These are phyloP conservation scores for Zaprionus gabonicus DNA, from an alignment of 1,140 invertebrate species.

Conservation along the genomic window DNA sequence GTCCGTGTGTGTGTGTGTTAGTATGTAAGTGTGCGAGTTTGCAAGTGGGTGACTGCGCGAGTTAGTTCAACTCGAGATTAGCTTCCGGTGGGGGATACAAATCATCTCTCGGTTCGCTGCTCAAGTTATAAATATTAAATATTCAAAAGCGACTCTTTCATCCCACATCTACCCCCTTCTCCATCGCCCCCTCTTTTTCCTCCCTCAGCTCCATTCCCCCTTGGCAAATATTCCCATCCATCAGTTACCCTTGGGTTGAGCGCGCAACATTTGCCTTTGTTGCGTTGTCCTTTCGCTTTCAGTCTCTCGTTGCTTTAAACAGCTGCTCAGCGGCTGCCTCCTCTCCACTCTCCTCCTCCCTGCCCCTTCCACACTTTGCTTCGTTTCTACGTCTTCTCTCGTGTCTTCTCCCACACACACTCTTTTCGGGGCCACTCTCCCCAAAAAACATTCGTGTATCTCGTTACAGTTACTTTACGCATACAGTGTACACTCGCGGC, in stretches of 20 bases:
- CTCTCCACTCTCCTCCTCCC: neutral
- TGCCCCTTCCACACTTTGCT: neutral
- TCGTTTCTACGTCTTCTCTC: neutral
- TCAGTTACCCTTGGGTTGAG: constrained; percentile 24
- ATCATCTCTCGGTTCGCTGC: constrained; percentile 79
- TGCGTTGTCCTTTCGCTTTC: constrained; percentile 70
- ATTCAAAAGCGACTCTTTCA: constrained; percentile 71
- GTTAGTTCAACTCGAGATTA: constrained; percentile 79
- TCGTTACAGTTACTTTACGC: constrained; percentile 78
- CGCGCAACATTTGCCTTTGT: constrained; percentile 52
- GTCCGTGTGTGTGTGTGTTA: constrained; percentile 4
- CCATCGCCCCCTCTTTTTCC: neutral
- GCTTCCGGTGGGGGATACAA: constrained; percentile 80
- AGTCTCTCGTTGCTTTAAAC: constrained; percentile 66
- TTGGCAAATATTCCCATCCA: constrained; percentile 22
- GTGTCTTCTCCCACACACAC: constrained; percentile 12
- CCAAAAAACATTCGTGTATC: constrained; percentile 30
- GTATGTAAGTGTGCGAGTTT: constrained; percentile 27
- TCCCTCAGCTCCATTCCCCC: neutral
- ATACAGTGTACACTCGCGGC: constrained; percentile 61
- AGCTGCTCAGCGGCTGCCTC: constrained; percentile 54
- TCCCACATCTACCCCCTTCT: constrained; percentile 12
- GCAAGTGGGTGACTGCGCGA: constrained; percentile 29
- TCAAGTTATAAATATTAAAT: constrained; percentile 83
- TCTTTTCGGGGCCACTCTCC: constrained; percentile 15